These are phyloP conservation scores for Pristionchus maxplancki DNA, from an alignment of 2,888 invertebrate genomes.

Conservation along the genomic window DNA sequence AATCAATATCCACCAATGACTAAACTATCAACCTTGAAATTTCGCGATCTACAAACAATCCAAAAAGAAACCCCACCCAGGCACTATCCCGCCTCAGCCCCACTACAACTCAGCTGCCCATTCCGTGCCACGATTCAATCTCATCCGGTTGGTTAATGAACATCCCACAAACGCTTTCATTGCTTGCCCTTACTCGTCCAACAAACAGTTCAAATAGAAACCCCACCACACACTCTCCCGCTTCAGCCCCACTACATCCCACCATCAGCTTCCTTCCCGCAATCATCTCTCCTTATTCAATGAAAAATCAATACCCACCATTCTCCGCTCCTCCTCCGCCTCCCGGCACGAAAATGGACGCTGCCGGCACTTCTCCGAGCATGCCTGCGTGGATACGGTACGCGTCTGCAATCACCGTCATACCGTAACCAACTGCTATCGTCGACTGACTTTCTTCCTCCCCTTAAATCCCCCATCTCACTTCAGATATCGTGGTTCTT, in stretches of 20 bases:
- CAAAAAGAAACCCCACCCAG: too few relatives aligned
- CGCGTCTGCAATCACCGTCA: not conserved
- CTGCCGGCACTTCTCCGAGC: constrained; percentile 46
- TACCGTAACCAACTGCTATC: not conserved
- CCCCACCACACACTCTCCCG: too few relatives aligned
- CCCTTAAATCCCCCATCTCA: not conserved
- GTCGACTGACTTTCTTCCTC: not conserved
- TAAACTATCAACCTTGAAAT: too few relatives aligned
- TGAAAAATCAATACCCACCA: not conserved
- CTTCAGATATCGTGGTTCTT: constrained; percentile 18
- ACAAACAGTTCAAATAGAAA: too few relatives aligned
- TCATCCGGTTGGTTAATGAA: too few relatives aligned
- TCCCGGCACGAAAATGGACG: constrained; percentile 46
- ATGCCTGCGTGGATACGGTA: constrained; percentile 7
- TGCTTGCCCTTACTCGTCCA: too few relatives aligned
- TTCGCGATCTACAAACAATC: too few relatives aligned
- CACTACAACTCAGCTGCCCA: too few relatives aligned
- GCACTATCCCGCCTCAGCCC: too few relatives aligned
- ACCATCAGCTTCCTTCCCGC: not conserved
- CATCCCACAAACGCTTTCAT: too few relatives aligned
- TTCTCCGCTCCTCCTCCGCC: constrained; percentile 10
- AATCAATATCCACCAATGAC: too few relatives aligned
- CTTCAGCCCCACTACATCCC: not conserved
- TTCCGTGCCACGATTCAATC: too few relatives aligned
- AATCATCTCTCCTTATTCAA: not conserved